Percentiles rank a stretch among this genome's conserved stretches.
Evolutionary conservation across 64 coral and sea anemone species (phyloP).

Genomic region (Dendronephthya gigantea): DNA sequence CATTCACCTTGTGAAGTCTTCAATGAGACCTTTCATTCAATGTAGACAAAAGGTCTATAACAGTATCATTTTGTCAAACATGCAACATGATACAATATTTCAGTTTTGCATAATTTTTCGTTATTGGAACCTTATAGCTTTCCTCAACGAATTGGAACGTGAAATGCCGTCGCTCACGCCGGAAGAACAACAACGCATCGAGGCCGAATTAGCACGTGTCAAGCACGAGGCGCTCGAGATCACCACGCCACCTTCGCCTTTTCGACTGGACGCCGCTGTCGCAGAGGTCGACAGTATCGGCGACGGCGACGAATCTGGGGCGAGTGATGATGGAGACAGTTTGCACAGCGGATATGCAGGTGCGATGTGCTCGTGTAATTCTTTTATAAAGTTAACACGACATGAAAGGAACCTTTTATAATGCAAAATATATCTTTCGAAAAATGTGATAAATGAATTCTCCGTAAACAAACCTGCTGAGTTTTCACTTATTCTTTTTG

Average conservation of each 20-base stretch:
- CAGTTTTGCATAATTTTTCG: background rate
- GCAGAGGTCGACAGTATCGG: background rate
- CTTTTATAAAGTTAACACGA: too few relatives aligned
- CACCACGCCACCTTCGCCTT: background rate
- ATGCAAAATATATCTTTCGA: too few relatives aligned
- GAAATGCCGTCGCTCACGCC: background rate
- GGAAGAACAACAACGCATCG: background rate
- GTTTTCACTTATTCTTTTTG: too few relatives aligned
- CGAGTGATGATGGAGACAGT: background rate
- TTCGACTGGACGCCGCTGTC: background rate
- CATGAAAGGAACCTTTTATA: too few relatives aligned
- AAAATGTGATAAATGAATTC: too few relatives aligned
- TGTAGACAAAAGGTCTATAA: too few relatives aligned
- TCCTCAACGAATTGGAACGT: background rate
- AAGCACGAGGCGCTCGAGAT: background rate
- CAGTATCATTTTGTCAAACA: too few relatives aligned
- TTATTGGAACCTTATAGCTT: constrained; percentile 11
- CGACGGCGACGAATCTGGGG: background rate
- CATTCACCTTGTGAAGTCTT: too few relatives aligned
- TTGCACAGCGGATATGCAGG: background rate
- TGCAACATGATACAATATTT: too few relatives aligned
- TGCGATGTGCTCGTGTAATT: background rate
- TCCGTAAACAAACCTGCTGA: too few relatives aligned
- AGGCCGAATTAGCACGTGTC: background rate
- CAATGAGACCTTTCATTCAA: too few relatives aligned